Conservation (phyloP, 1,140 invertebrate genomes). For the Drusus annulatus region DNA sequence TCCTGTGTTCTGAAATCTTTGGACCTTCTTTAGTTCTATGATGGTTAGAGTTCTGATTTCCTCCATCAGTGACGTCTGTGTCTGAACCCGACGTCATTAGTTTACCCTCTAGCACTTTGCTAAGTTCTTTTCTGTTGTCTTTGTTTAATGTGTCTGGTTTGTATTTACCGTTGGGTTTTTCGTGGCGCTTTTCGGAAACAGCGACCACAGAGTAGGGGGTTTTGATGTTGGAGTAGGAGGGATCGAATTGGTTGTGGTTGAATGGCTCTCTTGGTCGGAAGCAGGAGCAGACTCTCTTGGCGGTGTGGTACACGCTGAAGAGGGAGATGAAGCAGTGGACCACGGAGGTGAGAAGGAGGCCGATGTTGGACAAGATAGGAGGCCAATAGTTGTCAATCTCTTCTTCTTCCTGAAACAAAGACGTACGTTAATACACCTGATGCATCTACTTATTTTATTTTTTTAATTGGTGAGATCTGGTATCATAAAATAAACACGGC, state of each 20-base stretch:
- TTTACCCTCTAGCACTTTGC: conserved; percentile 66
- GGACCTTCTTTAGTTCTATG: background rate
- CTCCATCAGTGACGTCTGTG: conserved; percentile 49
- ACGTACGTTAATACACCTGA: too few relatives aligned
- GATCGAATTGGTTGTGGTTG: conserved; percentile 71
- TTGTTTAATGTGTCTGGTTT: conserved; percentile 62
- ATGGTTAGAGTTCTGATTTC: background rate
- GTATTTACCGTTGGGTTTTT: conserved; percentile 61
- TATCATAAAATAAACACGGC: too few relatives aligned
- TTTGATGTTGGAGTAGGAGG: conserved; percentile 61
- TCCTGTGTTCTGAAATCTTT: conserved; percentile 30
- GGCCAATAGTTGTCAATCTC: conserved; percentile 64
- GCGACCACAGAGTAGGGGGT: conserved; percentile 65
- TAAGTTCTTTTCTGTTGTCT: conserved; percentile 63
- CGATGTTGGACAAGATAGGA: conserved; percentile 72
- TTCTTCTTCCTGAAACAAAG: conserved; percentile 51
- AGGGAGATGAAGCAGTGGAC: conserved; percentile 72
- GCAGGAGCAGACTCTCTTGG: conserved; percentile 72
- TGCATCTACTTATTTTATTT: too few relatives aligned
- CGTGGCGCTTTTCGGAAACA: conserved; percentile 60
- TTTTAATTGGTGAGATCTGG: too few relatives aligned
- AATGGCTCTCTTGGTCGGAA: conserved; percentile 68
- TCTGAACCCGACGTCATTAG: conserved; percentile 59
- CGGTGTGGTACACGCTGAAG: conserved; percentile 71
- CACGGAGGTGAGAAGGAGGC: conserved; percentile 70